phyloP scores from a whole-genome alignment of 1,140 invertebrate genomes.

The Augochlora pura region DNA sequence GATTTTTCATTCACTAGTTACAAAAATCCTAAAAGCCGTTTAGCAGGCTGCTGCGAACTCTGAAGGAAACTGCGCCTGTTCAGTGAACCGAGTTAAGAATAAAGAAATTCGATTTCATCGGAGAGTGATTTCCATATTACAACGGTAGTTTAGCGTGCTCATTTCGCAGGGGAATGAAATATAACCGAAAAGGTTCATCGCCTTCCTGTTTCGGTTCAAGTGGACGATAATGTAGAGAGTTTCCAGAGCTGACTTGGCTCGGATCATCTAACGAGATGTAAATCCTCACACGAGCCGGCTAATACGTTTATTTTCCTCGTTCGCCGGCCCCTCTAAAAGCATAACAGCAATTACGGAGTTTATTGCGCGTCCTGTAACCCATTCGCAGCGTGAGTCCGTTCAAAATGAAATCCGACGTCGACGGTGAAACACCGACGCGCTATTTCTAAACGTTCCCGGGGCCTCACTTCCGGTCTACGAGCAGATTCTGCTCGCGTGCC shows the following conservation, averaged over 20 bases:
- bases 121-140: too few species aligned
- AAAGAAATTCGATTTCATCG: too few species aligned
- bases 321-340: conserved; percentile 29
- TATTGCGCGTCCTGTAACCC: conserved; percentile 62
- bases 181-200: too few species aligned
- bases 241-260: conserved; percentile 17
- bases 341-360: conserved; percentile 63
- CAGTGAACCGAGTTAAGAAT: too few species aligned
- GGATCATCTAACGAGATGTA: conserved; percentile 20
- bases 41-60: too few species aligned
- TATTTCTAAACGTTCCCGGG: conserved; percentile 13
- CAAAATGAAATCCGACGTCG: conserved; percentile 60
- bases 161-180: too few species aligned
- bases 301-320: conserved; percentile 50
- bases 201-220: background rate
- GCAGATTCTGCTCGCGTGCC: background rate
- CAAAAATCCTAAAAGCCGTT: too few species aligned
- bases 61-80: too few species aligned
- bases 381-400: conserved; percentile 61
- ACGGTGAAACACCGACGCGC: conserved; percentile 10
- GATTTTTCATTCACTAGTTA: too few species aligned
- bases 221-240: conserved; percentile 21
- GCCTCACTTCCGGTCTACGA: background rate
- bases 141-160: too few species aligned
- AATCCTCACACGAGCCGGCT: conserved; percentile 25